These are phyloP conservation scores for Takifugu bimaculatus DNA, from an alignment of 2,113 vertebrate genomes.

Conservation along the genomic window DNA sequence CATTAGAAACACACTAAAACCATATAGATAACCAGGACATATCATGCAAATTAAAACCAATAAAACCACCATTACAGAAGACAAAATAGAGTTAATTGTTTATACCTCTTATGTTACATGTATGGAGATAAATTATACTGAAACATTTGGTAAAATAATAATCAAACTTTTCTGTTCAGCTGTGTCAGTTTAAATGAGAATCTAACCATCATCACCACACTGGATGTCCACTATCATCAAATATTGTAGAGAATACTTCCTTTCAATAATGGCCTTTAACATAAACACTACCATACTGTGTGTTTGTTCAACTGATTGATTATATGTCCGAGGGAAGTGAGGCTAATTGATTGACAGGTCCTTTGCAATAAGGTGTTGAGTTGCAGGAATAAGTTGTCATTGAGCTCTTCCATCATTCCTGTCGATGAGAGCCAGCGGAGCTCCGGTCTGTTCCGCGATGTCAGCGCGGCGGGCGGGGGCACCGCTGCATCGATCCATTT, in stretches of 20 bases:
- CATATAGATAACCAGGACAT: no score
- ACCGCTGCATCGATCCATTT: slow-evolving; percentile 80
- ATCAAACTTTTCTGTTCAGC: no score
- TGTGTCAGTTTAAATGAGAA: slow-evolving; percentile 9
- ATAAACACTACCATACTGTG: slow-evolving; percentile 10
- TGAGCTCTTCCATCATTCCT: slow-evolving; percentile 32
- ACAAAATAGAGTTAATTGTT: no score
- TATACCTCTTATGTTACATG: no score
- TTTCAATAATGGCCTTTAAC: slow-evolving; percentile 24
- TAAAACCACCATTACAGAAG: no score
- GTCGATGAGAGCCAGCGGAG: slow-evolving; percentile 12
- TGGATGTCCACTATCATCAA: slow-evolving; percentile 29
- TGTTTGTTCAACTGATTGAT: slow-evolving; percentile 38
- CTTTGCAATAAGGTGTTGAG: slow-evolving; percentile 46
- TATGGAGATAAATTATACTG: not conserved
- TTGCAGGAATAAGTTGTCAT: slow-evolving; percentile 73
- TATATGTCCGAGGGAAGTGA: slow-evolving; percentile 7
- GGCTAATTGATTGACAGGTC: slow-evolving; percentile 46
- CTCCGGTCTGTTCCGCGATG: slow-evolving; percentile 37
- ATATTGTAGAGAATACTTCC: slow-evolving; percentile 28
- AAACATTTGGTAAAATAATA: no score
- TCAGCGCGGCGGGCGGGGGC: slow-evolving; percentile 70
- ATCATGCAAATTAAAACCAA: no score
- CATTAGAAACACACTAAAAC: no score
- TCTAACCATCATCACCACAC: slow-evolving; percentile 30